Evolutionary conservation across 2,113 vertebrate genomes (phyloP).

Genomic region (Lipotes vexillifer): DNA sequence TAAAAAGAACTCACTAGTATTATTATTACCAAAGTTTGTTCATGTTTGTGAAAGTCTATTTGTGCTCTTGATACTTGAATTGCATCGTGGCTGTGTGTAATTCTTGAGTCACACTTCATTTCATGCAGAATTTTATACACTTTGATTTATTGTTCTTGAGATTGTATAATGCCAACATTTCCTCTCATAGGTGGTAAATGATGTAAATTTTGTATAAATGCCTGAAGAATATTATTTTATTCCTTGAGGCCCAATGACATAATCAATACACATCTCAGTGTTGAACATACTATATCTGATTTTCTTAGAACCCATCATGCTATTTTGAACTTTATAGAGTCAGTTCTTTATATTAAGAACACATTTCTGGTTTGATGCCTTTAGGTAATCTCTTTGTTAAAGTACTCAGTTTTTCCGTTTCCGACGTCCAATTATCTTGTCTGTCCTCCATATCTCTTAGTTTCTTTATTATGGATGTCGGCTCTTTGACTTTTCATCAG

Average conservation of each 20-base stretch:
- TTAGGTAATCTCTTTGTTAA: not conserved
- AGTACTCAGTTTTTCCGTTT: not conserved
- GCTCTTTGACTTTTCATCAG: not conserved
- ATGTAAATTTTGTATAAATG: not conserved
- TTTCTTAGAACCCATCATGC: not conserved
- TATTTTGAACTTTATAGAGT: not conserved
- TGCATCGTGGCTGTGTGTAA: not conserved
- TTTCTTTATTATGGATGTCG: not conserved
- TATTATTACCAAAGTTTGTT: not conserved
- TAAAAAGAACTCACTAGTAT: not conserved
- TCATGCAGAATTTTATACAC: not conserved
- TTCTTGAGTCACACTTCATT: not conserved
- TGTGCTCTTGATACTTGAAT: not conserved
- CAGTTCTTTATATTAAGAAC: not conserved
- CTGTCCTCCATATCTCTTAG: not conserved
- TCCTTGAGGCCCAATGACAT: not conserved
- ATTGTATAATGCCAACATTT: not conserved
- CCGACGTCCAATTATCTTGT: not conserved
- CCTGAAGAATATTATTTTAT: not conserved
- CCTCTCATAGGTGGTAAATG: not conserved
- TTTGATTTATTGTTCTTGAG: not conserved
- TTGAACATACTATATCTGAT: not conserved
- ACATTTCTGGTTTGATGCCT: not conserved
- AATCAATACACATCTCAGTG: not conserved
- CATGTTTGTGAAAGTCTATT: not conserved